These are phyloP conservation scores for Gyrodactylus salaris DNA, from an alignment of 1,140 invertebrate species.

Conservation along the genomic window DNA sequence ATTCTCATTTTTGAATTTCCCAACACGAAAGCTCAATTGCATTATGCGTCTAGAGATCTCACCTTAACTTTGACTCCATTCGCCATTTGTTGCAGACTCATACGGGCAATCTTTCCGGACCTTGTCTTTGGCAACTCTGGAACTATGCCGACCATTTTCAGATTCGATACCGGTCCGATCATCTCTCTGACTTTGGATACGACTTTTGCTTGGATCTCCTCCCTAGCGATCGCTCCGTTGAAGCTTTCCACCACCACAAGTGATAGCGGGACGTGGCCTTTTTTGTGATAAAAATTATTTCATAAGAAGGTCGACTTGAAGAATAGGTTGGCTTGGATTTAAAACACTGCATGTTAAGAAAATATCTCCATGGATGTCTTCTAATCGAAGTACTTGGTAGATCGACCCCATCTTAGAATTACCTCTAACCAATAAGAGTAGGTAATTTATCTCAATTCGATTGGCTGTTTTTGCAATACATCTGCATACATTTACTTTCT, in stretches of 20 bases:
- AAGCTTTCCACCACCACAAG: conserved; percentile 7
- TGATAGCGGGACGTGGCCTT: conserved; percentile 1
- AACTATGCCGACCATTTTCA: conserved; percentile 37
- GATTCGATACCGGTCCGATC: conserved; percentile 55
- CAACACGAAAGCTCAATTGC: neutral
- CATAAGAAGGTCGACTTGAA: too few species aligned
- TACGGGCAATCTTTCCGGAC: conserved; percentile 45
- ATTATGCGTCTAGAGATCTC: conserved; percentile 8
- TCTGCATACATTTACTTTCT: too few species aligned
- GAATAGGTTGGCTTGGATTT: too few species aligned
- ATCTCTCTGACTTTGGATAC: conserved; percentile 31
- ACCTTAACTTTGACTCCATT: conserved; percentile 38
- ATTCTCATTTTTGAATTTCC: neutral
- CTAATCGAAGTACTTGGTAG: too few species aligned
- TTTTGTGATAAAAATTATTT: too few species aligned
- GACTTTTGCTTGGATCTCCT: conserved; percentile 16
- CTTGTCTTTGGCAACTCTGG: conserved; percentile 38
- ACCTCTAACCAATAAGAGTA: too few species aligned
- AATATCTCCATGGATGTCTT: too few species aligned
- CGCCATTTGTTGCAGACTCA: conserved; percentile 44
- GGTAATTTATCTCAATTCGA: too few species aligned
- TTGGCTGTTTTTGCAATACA: too few species aligned
- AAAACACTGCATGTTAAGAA: too few species aligned
- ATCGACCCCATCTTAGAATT: too few species aligned
- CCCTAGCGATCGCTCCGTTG: conserved; percentile 10